A percentile compares a stretch with the other conserved stretches of the same genome.
These are phyloP conservation scores for Agrilus mali DNA, from an alignment of 2,888 invertebrate genomes.

Conservation along the genomic window DNA sequence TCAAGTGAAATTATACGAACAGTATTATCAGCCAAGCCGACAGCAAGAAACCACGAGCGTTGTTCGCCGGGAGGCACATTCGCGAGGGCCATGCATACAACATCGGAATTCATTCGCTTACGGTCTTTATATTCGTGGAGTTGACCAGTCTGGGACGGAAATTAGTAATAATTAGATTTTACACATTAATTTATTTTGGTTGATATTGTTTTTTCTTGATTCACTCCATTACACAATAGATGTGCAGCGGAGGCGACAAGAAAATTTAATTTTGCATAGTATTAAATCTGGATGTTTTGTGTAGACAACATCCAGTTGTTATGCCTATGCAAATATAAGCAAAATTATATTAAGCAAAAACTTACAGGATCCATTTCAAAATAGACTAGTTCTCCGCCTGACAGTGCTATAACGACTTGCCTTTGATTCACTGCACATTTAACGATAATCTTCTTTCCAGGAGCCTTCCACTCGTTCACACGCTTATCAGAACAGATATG, in stretches of 20 bases:
- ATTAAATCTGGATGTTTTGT: constrained; percentile 13
- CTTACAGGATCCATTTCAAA: constrained; percentile 99
- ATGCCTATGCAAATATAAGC: constrained; percentile 12
- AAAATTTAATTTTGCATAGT: constrained; percentile 25
- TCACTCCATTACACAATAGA: constrained; percentile 30
- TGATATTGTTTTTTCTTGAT: constrained; percentile 27
- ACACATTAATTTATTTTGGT: no score
- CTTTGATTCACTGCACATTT: constrained; percentile 97
- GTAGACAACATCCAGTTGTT: constrained; percentile 10
- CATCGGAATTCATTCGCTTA: constrained; percentile 92
- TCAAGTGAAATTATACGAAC: constrained; percentile 96
- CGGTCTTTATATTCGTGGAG: constrained; percentile 97
- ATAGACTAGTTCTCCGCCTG: constrained; percentile 95
- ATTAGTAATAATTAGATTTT: no score
- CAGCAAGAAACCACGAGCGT: constrained; percentile 88
- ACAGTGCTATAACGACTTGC: constrained; percentile 95
- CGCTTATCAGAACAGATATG: constrained; percentile 97
- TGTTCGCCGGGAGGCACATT: constrained; percentile 93
- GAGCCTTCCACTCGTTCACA: constrained; percentile 99
- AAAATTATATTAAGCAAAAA: constrained; percentile 17
- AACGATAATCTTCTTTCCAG: constrained; percentile 92
- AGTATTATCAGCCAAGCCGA: constrained; percentile 90
- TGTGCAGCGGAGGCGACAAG: constrained; percentile 32
- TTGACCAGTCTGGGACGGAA: constrained; percentile 69
- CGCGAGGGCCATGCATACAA: constrained; percentile 96